Conservation (phyloP, 2,113 vertebrate species). For the Bucco capensis region DNA sequence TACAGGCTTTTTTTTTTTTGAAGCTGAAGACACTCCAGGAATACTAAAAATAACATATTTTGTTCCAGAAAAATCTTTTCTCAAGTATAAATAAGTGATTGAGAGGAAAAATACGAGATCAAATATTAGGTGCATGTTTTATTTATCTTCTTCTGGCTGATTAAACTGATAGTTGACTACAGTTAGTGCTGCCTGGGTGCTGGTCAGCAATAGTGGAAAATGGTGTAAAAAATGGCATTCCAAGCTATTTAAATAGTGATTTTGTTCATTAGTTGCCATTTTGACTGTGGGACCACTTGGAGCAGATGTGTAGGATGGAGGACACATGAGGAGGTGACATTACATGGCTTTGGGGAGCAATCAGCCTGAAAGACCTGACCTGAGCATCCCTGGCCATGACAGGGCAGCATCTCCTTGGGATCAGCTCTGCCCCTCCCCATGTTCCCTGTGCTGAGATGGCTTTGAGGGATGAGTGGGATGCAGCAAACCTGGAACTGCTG, state of each 20-base stretch:
- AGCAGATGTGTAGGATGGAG: fast-evolving
- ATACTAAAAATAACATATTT: not conserved
- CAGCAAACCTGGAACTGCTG: fast-evolving
- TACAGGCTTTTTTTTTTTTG: too few relatives aligned
- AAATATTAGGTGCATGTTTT: not conserved
- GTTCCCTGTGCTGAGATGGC: not conserved
- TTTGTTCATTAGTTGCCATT: fast-evolving
- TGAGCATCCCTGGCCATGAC: not conserved
- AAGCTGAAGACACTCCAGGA: not conserved
- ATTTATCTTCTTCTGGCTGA: not conserved
- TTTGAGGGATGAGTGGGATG: not conserved
- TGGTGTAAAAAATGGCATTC: not conserved
- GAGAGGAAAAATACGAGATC: not conserved
- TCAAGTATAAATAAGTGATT: not conserved
- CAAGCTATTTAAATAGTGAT: fast-evolving
- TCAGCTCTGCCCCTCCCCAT: not conserved
- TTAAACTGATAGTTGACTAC: not conserved
- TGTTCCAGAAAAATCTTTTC: not conserved
- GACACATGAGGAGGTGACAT: fast-evolving
- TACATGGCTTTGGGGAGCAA: not conserved
- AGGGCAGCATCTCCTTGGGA: not conserved
- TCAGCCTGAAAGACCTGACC: not conserved
- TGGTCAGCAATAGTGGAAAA: not conserved
- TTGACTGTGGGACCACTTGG: not conserved
- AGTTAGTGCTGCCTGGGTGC: not conserved